Base-by-base conservation (phyloP, 2,113 vertebrate genomes). In the Pterocles orientalis region DNA sequence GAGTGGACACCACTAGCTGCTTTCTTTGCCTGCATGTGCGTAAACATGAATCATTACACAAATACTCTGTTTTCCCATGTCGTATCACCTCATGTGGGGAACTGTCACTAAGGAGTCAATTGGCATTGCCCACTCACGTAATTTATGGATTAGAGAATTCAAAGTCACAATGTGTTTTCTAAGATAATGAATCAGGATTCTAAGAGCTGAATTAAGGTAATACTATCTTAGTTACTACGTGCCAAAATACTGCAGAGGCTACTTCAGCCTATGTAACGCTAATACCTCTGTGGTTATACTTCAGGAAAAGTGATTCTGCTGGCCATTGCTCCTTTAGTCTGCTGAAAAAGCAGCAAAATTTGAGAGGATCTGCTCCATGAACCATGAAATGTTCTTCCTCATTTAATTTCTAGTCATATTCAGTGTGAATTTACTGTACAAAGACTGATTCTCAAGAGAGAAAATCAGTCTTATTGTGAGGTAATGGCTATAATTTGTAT, bases 311-410 rank as follows among this genome's bases (percentile, higher is more conserved):
- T 65, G 13, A 56, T 82, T 69, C 25, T 76, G 14, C 26, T 24
- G 7, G 8, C 19, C 31, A 31, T 20, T 43, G 6, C 14, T 83
- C 18, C 13, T 81, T 47, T 0, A 0, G 6, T 33, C 18, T 73
- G 13, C 36, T 71, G 13, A 71, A 73, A 88, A 82, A 45, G 13
- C 9, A 88, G 14, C 8, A 47, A 36, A 58, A 62, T 81, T 51
- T 75, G 18, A 14, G 14, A 70, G 3, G 5, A 62, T 51, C 20
- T 77, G 7, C 31, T 68, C 41, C 14, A 28, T 36, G 6, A 68
- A 61, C 7, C 41, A 41, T 53, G 8, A 51, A 48, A 53, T 33
- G 2, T 25, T 56, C 26, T 73, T 71, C 73, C 14, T 53, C 4
- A 33, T 36, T 61, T 68, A 36, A 33, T 76, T 82, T 93, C 20